A percentile compares a stretch with the other conserved stretches of the same genome.
These are phyloP conservation scores for Cyprinodon brontotheroides DNA, from an alignment of 2,113 vertebrate species.

Conservation along the genomic window DNA sequence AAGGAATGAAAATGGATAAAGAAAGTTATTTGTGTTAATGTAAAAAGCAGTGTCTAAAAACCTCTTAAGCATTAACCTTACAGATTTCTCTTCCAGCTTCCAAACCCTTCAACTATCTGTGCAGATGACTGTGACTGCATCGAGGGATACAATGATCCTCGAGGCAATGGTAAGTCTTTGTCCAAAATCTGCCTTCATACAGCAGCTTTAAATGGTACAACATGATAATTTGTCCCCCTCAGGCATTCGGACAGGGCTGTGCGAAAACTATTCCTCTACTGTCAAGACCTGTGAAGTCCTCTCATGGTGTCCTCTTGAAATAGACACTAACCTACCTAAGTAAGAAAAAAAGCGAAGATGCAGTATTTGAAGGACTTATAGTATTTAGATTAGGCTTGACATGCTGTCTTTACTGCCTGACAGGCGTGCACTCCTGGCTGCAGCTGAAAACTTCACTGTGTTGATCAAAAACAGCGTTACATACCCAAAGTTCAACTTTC, in stretches of 20 bases:
- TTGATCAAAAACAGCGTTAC: conserved; percentile 91
- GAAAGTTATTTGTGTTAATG: background rate
- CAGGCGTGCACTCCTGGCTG: conserved; percentile 83
- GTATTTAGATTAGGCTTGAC: background rate
- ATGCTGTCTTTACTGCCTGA: conserved; percentile 13
- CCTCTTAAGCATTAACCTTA: background rate
- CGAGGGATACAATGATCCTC: conserved; percentile 39
- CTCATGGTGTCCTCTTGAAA: conserved; percentile 80
- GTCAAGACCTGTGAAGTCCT: conserved; percentile 76
- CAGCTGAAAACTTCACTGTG: conserved; percentile 90
- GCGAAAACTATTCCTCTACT: conserved; percentile 66
- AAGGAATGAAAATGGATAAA: background rate
- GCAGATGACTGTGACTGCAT: conserved; percentile 57
- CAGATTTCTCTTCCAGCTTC: conserved; percentile 43
- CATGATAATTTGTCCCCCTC: background rate
- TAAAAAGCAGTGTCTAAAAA: background rate
- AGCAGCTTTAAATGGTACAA: background rate
- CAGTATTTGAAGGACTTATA: background rate
- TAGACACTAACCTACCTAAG: conserved; percentile 74
- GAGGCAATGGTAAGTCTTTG: conserved; percentile 43
- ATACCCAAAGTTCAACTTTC: conserved; percentile 90
- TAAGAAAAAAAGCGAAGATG: conserved; percentile 61
- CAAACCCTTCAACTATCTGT: conserved; percentile 44
- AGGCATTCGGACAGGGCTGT: conserved; percentile 80
- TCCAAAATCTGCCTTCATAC: background rate